Conservation (phyloP, 37 sponge, comb jelly and placozoan genomes). For the Theonella swinhoei region DNA sequence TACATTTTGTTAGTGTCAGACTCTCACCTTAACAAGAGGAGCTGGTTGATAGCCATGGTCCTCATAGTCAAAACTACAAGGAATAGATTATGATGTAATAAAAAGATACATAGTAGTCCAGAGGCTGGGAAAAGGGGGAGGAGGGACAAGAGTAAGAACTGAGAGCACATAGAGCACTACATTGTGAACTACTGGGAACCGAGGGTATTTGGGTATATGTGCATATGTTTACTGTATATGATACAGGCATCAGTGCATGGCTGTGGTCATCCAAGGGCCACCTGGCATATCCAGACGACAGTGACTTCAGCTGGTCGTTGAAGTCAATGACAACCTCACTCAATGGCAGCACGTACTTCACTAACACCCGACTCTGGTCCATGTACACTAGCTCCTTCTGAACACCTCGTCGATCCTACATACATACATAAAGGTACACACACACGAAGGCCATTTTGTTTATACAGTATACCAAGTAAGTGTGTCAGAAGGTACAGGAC, state of each 20-base stretch:
- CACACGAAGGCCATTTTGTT: neutral
- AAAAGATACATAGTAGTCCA: neutral
- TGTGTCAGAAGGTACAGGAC: too few species aligned
- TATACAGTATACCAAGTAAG: too few species aligned
- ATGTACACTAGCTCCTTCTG: conserved; percentile 79
- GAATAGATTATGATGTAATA: neutral
- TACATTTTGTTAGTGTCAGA: too few species aligned
- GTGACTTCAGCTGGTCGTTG: conserved; percentile 79
- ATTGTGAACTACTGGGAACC: too few species aligned
- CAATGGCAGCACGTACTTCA: conserved; percentile 86
- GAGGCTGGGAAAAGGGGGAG: too few species aligned
- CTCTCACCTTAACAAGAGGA: conserved; percentile 79
- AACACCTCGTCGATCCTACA: conserved; percentile 65
- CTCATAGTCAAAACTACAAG: conserved; percentile 94
- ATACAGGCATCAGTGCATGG: too few species aligned
- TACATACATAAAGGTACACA: neutral
- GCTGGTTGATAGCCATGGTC: conserved; percentile 79
- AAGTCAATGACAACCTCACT: conserved; percentile 90
- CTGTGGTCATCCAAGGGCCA: too few species aligned
- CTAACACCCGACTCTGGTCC: conserved; percentile 61
- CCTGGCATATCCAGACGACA: conserved; percentile 94
- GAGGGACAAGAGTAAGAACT: too few species aligned
- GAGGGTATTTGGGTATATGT: too few species aligned
- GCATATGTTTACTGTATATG: too few species aligned
- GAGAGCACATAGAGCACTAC: too few species aligned